Evolutionary conservation across 2,797 vertebrate species (phyloP).

Genomic region (Cacajao melanocephalus): DNA sequence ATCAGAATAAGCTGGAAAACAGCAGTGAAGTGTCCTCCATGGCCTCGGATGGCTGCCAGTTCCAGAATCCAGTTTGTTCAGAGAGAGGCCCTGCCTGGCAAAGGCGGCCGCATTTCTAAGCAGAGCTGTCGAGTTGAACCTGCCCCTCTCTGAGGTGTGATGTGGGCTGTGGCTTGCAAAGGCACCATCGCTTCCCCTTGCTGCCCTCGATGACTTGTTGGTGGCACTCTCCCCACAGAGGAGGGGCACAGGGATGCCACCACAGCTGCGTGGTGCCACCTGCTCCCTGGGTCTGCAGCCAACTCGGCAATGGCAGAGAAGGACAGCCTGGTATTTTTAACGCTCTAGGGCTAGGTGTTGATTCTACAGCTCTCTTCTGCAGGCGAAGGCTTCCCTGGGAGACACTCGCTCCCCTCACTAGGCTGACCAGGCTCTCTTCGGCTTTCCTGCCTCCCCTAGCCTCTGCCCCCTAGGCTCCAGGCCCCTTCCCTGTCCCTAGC

Average conservation of each 20-base stretch:
- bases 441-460: neutral
- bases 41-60: neutral
- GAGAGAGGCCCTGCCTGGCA: neutral
- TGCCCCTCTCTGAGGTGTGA: neutral
- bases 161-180: neutral
- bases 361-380: neutral
- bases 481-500: neutral
- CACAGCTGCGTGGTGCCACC: neutral
- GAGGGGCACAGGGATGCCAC: neutral
- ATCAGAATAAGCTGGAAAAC: neutral
- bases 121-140: neutral
- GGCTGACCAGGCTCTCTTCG: neutral
- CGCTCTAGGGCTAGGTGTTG: neutral
- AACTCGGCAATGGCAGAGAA: neutral
- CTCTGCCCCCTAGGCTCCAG: neutral
- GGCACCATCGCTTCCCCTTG: neutral
- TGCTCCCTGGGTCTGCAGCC: constrained; percentile 25
- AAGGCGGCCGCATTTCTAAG: neutral
- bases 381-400: neutral
- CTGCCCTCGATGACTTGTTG: neutral
- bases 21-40: neutral
- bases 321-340: constrained; percentile 21
- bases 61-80: neutral
- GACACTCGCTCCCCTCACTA: neutral
- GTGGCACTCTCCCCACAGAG: neutral